phyloP scores from a whole-genome alignment of 1,140 invertebrate species.

The Rhizoglyphus robini region DNA sequence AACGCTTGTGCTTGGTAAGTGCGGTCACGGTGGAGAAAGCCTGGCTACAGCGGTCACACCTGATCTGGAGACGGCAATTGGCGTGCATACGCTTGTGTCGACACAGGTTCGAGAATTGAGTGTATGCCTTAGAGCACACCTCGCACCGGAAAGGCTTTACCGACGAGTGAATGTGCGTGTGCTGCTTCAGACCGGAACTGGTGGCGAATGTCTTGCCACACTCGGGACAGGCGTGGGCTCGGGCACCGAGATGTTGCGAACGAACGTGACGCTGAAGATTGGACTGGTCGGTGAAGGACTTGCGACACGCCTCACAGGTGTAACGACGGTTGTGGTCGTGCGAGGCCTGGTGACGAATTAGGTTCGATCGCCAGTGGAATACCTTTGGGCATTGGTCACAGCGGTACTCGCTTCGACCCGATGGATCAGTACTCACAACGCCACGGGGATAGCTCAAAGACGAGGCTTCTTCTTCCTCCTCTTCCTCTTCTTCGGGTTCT shows the following conservation, averaged over 20 bases:
- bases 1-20: constrained; percentile 43
- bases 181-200: constrained; percentile 92
- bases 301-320: constrained; percentile 84
- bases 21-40: constrained; percentile 73
- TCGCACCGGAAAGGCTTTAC: constrained; percentile 96
- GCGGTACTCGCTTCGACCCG: constrained; percentile 45
- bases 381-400: constrained; percentile 62
- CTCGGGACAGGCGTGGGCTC: constrained; percentile 82
- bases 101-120: constrained; percentile 98
- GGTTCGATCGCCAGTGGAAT: constrained; percentile 62
- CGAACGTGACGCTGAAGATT: constrained; percentile 91
- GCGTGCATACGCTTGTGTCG: constrained; percentile 97
- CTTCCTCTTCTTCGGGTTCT: constrained; percentile 4
- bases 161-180: constrained; percentile 96
- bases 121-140: constrained; percentile 71
- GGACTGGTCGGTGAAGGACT: constrained; percentile 69
- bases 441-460: too few species aligned
- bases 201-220: constrained; percentile 98
- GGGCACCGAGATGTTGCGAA: constrained; percentile 47
- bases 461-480: neutral
- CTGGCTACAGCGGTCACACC: constrained; percentile 81
- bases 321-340: constrained; percentile 61
- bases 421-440: neutral
- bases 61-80: constrained; percentile 63
- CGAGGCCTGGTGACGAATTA: constrained; percentile 66